phyloP scores from a whole-genome alignment of 2,888 invertebrate genomes.

The Entomobrya multifasciata region DNA sequence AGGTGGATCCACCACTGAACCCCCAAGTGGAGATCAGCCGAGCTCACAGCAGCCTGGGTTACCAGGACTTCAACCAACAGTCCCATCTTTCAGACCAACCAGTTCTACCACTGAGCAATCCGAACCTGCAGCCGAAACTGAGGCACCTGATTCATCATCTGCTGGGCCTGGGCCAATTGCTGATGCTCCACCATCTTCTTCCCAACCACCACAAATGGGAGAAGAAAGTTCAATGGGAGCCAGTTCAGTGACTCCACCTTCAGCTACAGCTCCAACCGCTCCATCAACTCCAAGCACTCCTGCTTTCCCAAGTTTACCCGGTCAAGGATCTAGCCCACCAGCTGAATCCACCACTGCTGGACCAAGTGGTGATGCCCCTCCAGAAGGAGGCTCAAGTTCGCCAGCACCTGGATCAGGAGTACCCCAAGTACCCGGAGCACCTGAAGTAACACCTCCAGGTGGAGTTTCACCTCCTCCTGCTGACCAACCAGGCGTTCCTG shows the following conservation, averaged over 20 bases:
- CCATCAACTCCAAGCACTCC: constrained; percentile 32
- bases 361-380: constrained; percentile 21
- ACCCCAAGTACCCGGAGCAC: constrained; percentile 24
- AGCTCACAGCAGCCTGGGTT: constrained; percentile 57
- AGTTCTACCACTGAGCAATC: constrained; percentile 30
- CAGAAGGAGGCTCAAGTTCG: constrained; percentile 10
- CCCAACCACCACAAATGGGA: constrained; percentile 30
- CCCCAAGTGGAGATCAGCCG: constrained; percentile 24
- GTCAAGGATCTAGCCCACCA: constrained; percentile 27
- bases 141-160: constrained; percentile 13
- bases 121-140: constrained; percentile 1
- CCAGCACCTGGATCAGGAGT: constrained; percentile 23
- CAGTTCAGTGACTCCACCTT: constrained; percentile 38
- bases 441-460: constrained; percentile 45
- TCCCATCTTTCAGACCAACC: constrained; percentile 38
- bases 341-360: constrained; percentile 1
- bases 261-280: constrained; percentile 25
- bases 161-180: background rate
- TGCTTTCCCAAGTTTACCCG: constrained; percentile 25
- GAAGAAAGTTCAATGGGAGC: constrained; percentile 26
- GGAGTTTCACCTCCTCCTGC: constrained; percentile 36
- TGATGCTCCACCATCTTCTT: constrained; percentile 32
- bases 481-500: constrained; percentile 16
- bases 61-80: constrained; percentile 36
- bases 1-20: background rate